Percentiles rank a stretch among this genome's conserved stretches.
Conservation (phyloP, 2,888 invertebrate genomes). For the Drosophila macrospina region DNA sequence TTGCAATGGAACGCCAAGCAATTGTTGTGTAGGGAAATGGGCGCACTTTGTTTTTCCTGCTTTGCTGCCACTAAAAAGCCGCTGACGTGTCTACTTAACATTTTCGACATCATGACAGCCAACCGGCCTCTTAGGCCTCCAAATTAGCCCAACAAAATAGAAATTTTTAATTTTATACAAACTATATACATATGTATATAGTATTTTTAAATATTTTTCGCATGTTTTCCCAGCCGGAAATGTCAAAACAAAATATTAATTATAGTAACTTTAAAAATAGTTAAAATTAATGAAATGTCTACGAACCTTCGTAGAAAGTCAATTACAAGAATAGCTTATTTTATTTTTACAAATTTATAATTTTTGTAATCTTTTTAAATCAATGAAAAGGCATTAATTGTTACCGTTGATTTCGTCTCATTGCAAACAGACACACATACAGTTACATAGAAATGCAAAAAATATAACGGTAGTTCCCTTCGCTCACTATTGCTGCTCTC, state of each 20-base stretch:
- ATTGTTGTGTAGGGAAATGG: conserved; percentile 30
- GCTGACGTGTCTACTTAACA: conserved; percentile 79
- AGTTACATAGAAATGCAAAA: too few relatives aligned
- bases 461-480: too few relatives aligned
- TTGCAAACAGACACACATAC: too few relatives aligned
- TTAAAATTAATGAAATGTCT: conserved; percentile 19
- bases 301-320: background rate
- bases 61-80: conserved; percentile 62
- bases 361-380: too few relatives aligned
- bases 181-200: background rate
- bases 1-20: conserved; percentile 46
- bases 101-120: conserved; percentile 67
- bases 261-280: conserved; percentile 22
- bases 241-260: conserved; percentile 53
- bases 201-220: conserved; percentile 16
- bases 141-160: conserved; percentile 56
- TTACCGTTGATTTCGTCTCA: too few relatives aligned
- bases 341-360: too few relatives aligned
- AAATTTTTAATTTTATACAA: conserved; percentile 9
- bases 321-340: too few relatives aligned
- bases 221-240: conserved; percentile 37
- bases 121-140: conserved; percentile 50
- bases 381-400: too few relatives aligned
- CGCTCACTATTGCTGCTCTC: too few relatives aligned
- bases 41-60: conserved; percentile 73